These are phyloP conservation scores for Prochilodus magdalenae DNA, from an alignment of 2,113 vertebrate genomes.

Conservation along the genomic window DNA sequence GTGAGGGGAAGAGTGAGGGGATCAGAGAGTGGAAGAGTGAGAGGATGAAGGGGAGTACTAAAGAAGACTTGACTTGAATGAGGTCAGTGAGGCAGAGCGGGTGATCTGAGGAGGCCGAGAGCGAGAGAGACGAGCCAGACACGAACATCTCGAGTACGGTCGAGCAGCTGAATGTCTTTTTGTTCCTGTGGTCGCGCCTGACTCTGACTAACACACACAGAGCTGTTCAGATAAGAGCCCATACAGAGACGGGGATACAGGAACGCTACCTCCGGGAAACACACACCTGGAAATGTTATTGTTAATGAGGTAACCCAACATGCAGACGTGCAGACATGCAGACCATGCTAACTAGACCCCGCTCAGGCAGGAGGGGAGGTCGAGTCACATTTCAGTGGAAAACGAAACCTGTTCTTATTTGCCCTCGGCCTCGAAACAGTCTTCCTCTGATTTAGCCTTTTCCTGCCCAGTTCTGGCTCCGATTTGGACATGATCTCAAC, in stretches of 20 bases:
- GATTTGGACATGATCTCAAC: too few species aligned
- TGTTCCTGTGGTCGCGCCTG: background rate
- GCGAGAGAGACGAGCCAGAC: background rate
- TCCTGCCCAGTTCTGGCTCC: too few species aligned
- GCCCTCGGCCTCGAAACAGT: too few species aligned
- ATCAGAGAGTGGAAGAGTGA: conserved; percentile 15
- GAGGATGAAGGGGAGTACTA: background rate
- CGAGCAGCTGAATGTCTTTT: conserved; percentile 39
- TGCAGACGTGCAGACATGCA: too few species aligned
- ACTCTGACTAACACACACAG: background rate
- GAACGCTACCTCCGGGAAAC: background rate
- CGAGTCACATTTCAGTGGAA: too few species aligned
- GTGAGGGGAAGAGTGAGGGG: background rate
- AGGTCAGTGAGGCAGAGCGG: background rate
- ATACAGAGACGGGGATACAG: background rate
- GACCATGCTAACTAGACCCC: too few species aligned
- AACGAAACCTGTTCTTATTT: too few species aligned
- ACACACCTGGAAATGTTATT: too few species aligned
- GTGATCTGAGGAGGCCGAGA: conserved; percentile 7
- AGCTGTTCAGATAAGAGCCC: background rate
- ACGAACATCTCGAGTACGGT: background rate
- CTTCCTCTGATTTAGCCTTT: too few species aligned
- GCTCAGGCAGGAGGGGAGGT: too few species aligned
- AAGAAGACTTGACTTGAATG: conserved; percentile 1
- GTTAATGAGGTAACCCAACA: too few species aligned